Percentiles rank a stretch among this genome's conserved stretches.
Conservation (phyloP, 1,140 invertebrate species). For the Drosophila kanapiae region DNA sequence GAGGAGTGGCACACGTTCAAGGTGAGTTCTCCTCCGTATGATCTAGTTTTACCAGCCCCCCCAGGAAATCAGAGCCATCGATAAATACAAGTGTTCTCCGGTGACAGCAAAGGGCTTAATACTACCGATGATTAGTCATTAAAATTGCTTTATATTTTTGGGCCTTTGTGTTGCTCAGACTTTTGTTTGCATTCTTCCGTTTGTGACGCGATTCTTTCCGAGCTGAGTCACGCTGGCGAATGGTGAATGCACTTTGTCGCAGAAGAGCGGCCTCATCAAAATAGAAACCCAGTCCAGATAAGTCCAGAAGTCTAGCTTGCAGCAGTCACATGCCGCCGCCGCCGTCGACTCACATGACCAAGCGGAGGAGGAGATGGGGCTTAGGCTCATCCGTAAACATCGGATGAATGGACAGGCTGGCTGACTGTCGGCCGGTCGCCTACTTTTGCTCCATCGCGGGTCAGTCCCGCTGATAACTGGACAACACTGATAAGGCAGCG, state of each 20-base stretch:
- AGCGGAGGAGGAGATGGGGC: neutral
- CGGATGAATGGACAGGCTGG: conserved; percentile 20
- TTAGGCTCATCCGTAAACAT: conserved; percentile 49
- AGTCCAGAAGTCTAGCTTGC: conserved; percentile 46
- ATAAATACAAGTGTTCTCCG: conserved; percentile 29
- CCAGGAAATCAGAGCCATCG: conserved; percentile 20
- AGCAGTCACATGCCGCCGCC: conserved; percentile 43
- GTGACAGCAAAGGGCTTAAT: conserved; percentile 9
- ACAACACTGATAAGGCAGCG: conserved; percentile 28
- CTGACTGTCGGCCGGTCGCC: conserved; percentile 7
- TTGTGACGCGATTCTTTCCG: conserved; percentile 26
- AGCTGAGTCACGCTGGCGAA: conserved; percentile 26
- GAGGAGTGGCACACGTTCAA: conserved; percentile 93
- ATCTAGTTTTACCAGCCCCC: conserved; percentile 3
- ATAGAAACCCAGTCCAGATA: conserved; percentile 38
- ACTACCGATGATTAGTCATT: conserved; percentile 31
- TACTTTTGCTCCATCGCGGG: conserved; percentile 21
- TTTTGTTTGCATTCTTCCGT: conserved; percentile 40
- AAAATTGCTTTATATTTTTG: conserved; percentile 25
- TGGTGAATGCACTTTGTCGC: conserved; percentile 26
- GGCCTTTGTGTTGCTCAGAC: conserved; percentile 37
- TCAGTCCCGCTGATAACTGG: conserved; percentile 40
- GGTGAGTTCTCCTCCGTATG: conserved; percentile 86
- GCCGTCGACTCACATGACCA: conserved; percentile 40
- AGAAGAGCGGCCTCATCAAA: conserved; percentile 4